Base-by-base conservation (phyloP, 2,797 vertebrate genomes). In the Acanthurus lineatus region DNA sequence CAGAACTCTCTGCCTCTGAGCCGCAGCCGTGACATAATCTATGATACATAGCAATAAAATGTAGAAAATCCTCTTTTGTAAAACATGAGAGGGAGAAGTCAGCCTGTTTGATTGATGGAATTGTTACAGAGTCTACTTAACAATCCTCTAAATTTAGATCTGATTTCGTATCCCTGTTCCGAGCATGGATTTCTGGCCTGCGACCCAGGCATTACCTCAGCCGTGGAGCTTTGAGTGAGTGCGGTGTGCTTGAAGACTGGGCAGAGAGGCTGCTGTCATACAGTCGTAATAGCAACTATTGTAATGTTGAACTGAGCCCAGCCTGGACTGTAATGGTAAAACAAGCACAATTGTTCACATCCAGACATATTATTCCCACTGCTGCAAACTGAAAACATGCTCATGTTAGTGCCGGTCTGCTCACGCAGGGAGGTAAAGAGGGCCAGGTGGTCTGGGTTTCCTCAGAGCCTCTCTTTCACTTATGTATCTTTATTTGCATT, bases 81-180 rank as follows among this genome's bases (percentile, higher is more conserved):
- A 90, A 92, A 92, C 84, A 81, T 2, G 71, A 92, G 87, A 86
- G 71, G 79, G 84, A 83, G 76, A 89, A 76, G 86, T 89, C 86
- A 76, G 82, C 77, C 76, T 1, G 42, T 54, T 71, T 93, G 92
- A 94, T 92, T 89, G 93, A 93, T 93, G 92, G 88, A 92, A 93
- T 85, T 90, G 91, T 93, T 91, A 93, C 91, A 81, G 86, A 62
- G 88, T 91, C 89, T 87, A 91, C 88, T 93, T 93, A 92, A 92
- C 91, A 93, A 90, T 89, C 77, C 67, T 83, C 93, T 95, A 95
- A 94, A 94, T 94, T 94, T 95, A 95, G 94, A 81, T 79, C 77
- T 88, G 88, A 90, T 91, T 93, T 79, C 25, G 86, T 84, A 86
- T 87, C 85, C 75, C 74, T 91, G 92, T 79, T 90, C 86, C 68